Evolutionary conservation across 1,140 invertebrate species (phyloP).

Genomic region (Anagrus nilaparvatae): DNA sequence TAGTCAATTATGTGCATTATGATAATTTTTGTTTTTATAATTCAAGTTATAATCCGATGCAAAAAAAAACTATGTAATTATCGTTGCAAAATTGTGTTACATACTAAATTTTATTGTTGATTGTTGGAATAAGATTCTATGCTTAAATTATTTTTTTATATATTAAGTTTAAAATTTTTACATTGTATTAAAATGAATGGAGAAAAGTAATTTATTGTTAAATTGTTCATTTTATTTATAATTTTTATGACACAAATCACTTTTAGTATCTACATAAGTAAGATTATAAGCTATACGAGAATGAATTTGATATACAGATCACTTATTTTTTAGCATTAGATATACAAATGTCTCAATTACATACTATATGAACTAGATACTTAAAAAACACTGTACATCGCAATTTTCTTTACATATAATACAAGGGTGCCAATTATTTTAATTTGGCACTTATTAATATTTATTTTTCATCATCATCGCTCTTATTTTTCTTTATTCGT

Average conservation of each 20-base stretch:
- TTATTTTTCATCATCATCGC: slow-evolving; percentile 8
- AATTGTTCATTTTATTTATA: slow-evolving; percentile 46
- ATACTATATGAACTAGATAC: slow-evolving; percentile 44
- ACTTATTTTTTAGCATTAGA: slow-evolving; percentile 42
- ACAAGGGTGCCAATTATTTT: slow-evolving; percentile 31
- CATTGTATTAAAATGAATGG: neutral
- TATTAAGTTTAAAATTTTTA: neutral
- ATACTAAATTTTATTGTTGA: too few species aligned
- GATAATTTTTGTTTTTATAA: too few species aligned
- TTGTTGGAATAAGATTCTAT: too few species aligned
- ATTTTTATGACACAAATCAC: slow-evolving; percentile 45
- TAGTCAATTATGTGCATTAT: slow-evolving; percentile 71
- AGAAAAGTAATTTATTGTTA: slow-evolving; percentile 28
- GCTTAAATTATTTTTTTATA: too few species aligned
- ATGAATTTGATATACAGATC: slow-evolving; percentile 45
- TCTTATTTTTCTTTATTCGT: too few species aligned
- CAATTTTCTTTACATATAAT: slow-evolving; percentile 45
- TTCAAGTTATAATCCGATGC: too few species aligned
- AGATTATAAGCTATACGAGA: slow-evolving; percentile 43
- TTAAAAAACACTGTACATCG: slow-evolving; percentile 46
- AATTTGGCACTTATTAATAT: slow-evolving; percentile 11
- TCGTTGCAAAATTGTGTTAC: too few species aligned
- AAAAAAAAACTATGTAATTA: too few species aligned
- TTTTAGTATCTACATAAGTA: slow-evolving; percentile 45
- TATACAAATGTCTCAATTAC: slow-evolving; percentile 44